Conservation (phyloP, 2,888 invertebrate genomes). For the Cinara cedri region DNA sequence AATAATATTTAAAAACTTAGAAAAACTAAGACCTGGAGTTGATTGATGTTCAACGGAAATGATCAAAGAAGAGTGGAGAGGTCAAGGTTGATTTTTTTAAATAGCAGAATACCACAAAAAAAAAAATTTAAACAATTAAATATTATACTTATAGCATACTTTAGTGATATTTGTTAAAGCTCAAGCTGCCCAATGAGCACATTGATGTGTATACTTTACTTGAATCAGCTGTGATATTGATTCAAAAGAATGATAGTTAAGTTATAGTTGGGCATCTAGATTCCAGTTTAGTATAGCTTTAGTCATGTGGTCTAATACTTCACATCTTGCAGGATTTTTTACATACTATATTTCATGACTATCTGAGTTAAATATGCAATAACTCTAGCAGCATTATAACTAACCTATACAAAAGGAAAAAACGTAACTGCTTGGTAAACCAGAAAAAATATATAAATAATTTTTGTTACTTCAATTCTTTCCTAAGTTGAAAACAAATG, state of each 20-base stretch:
- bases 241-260: slow-evolving; percentile 95
- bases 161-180: slow-evolving; percentile 94
- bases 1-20: no score
- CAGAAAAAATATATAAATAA: no score
- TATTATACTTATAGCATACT: slow-evolving; percentile 79
- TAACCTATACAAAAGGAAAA: slow-evolving; percentile 68
- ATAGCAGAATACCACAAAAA: no score
- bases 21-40: no score
- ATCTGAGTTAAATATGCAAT: slow-evolving; percentile 95
- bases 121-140: slow-evolving; percentile 11
- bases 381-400: slow-evolving; percentile 95
- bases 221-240: slow-evolving; percentile 86
- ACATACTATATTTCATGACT: slow-evolving; percentile 84
- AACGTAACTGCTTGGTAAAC: no score
- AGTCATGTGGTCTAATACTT: slow-evolving; percentile 78
- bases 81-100: no score
- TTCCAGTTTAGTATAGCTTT: slow-evolving; percentile 88
- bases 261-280: slow-evolving; percentile 84
- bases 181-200: slow-evolving; percentile 97
- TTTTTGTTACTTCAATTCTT: slow-evolving; percentile 87
- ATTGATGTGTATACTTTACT: slow-evolving; percentile 85
- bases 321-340: slow-evolving; percentile 71
- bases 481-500: slow-evolving; percentile 85
- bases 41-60: no score
- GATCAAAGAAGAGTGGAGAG: no score